Conservation (phyloP, 1,140 invertebrate genomes). For the Vanessa tameamea region DNA sequence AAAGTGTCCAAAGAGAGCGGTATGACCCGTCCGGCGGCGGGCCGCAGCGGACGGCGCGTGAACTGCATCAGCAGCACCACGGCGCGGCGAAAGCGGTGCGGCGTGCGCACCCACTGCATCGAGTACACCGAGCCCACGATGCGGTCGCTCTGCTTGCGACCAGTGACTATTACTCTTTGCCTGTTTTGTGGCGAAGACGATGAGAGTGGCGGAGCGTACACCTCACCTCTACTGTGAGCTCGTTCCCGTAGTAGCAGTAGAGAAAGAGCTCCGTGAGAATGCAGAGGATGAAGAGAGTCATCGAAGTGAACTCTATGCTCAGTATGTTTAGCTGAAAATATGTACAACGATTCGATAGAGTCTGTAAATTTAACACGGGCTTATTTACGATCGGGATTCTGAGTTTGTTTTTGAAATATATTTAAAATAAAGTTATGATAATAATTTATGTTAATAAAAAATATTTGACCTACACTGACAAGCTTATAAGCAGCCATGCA, state of each 20-base stretch:
- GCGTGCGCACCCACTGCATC: slow-evolving; percentile 49
- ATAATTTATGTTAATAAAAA: background rate
- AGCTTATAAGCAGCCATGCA: slow-evolving; percentile 72
- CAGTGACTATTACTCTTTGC: slow-evolving; percentile 36
- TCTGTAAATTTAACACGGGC: no score
- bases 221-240: slow-evolving; percentile 60
- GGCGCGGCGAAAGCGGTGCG: slow-evolving; percentile 40
- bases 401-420: no score
- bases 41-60: slow-evolving; percentile 61
- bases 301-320: slow-evolving; percentile 71
- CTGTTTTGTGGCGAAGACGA: no score
- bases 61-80: slow-evolving; percentile 64
- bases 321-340: slow-evolving; percentile 52
- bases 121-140: slow-evolving; percentile 53
- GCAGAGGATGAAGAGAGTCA: slow-evolving; percentile 66
- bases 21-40: slow-evolving; percentile 63
- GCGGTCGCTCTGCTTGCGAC: slow-evolving; percentile 47
- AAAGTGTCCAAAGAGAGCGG: slow-evolving; percentile 73
- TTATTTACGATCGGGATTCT: no score
- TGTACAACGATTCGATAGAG: background rate
- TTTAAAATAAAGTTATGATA: no score
- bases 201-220: background rate
- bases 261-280: slow-evolving; percentile 71
- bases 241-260: slow-evolving; percentile 73
- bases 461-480: slow-evolving; percentile 53